Evolutionary conservation across 2,113 vertebrate species (phyloP).

Genomic region (Gallinago jamesoni): DNA sequence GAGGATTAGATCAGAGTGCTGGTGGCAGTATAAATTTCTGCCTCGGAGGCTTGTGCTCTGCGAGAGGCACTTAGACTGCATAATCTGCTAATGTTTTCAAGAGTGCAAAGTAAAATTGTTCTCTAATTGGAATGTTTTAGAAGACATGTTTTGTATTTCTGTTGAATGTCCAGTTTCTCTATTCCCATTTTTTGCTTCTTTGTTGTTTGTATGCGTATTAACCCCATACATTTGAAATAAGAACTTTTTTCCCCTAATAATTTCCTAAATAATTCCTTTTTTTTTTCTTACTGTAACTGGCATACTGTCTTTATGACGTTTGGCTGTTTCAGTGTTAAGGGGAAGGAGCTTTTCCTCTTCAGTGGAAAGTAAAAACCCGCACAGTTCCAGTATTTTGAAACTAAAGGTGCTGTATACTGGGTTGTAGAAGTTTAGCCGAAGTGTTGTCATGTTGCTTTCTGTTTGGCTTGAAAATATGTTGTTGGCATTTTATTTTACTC

Average conservation of each 20-base stretch:
- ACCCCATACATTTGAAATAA: not conserved
- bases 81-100: not conserved
- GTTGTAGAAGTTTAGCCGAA: not conserved
- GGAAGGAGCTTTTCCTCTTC: not conserved
- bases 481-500: not conserved
- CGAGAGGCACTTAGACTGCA: not conserved
- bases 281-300: not conserved
- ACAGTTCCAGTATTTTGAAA: not conserved
- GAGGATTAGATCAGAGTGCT: constrained; percentile 40
- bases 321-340: not conserved
- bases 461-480: not conserved
- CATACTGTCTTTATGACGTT: not conserved
- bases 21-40: not conserved
- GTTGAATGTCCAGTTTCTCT: not conserved
- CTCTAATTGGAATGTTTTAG: not conserved
- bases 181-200: not conserved
- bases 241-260: not conserved
- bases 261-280: not conserved
- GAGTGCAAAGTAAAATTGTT: not conserved
- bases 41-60: not conserved
- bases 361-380: not conserved
- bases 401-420: not conserved
- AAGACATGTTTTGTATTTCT: not conserved
- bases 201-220: not conserved
- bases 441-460: not conserved